phyloP scores from a whole-genome alignment of 2,113 vertebrate species.

The Leiothrix lutea region DNA sequence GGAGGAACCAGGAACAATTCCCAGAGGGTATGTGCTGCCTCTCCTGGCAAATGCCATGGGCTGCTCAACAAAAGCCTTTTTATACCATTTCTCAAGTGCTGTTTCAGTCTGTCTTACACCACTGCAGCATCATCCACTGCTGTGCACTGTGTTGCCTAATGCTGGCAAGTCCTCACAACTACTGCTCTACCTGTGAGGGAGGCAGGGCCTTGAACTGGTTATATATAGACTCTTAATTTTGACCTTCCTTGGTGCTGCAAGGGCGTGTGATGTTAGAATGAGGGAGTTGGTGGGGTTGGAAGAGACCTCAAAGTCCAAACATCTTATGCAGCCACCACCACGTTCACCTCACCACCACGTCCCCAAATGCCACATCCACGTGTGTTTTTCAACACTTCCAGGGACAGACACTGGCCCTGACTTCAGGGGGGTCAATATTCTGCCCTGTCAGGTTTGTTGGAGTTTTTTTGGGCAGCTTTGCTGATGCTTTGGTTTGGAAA shows the following conservation, averaged over 20 bases:
- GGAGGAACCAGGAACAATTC: neutral
- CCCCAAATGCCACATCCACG: neutral
- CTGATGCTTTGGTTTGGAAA: no score
- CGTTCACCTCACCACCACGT: accelerated
- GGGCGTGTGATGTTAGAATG: neutral
- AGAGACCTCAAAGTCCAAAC: neutral
- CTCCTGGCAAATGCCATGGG: neutral
- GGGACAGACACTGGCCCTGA: neutral
- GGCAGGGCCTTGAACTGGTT: neutral
- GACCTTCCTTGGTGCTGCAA: neutral
- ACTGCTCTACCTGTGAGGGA: neutral
- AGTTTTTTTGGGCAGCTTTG: no score
- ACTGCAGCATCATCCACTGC: neutral
- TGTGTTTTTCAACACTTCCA: neutral
- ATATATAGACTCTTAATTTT: neutral
- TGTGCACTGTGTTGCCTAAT: neutral
- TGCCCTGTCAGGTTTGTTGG: neutral
- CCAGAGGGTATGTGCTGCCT: neutral
- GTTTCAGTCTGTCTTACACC: neutral
- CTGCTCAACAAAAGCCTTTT: neutral
- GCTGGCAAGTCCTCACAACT: neutral
- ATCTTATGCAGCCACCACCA: neutral
- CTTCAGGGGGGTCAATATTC: neutral
- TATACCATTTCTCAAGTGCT: neutral
- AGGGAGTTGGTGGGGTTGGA: neutral